These are phyloP conservation scores for Tachina fera DNA, from an alignment of 2,888 invertebrate species.

Conservation along the genomic window DNA sequence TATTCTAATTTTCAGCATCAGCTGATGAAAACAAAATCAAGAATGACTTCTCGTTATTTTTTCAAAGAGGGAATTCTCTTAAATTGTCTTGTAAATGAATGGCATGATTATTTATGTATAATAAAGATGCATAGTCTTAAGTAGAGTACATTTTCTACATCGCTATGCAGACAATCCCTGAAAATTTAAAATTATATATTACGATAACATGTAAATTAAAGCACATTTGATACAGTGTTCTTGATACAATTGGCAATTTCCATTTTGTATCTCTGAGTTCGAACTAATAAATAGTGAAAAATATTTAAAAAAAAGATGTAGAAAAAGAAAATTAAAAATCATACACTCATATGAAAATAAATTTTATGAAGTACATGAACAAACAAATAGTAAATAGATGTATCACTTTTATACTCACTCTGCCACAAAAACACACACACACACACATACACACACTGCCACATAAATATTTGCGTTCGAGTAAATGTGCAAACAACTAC, in stretches of 20 bases:
- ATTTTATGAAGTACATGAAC: constrained; percentile 58
- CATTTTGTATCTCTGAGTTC: background rate
- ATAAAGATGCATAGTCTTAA: no score
- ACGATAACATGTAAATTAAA: background rate
- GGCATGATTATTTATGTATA: no score
- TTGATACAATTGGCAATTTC: background rate
- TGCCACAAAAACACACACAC: constrained; percentile 1
- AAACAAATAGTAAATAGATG: constrained; percentile 43
- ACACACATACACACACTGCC: constrained; percentile 10
- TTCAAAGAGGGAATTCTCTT: no score
- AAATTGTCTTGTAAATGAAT: no score
- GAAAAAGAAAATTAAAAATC: constrained; percentile 64
- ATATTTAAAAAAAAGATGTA: background rate
- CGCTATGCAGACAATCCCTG: no score
- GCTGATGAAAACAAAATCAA: no score
- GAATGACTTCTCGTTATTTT: no score
- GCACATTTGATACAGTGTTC: background rate
- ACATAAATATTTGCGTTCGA: constrained; percentile 4
- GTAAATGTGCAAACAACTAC: constrained; percentile 35
- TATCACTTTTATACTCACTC: constrained; percentile 40
- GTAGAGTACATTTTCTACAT: no score
- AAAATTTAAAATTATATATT: no score
- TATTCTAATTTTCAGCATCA: no score
- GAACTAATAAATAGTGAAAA: constrained; percentile 2
- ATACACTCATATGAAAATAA: constrained; percentile 51